Evolutionary conservation across 2,888 invertebrate genomes (phyloP).

Genomic region (Lasioglossum figueresi): DNA sequence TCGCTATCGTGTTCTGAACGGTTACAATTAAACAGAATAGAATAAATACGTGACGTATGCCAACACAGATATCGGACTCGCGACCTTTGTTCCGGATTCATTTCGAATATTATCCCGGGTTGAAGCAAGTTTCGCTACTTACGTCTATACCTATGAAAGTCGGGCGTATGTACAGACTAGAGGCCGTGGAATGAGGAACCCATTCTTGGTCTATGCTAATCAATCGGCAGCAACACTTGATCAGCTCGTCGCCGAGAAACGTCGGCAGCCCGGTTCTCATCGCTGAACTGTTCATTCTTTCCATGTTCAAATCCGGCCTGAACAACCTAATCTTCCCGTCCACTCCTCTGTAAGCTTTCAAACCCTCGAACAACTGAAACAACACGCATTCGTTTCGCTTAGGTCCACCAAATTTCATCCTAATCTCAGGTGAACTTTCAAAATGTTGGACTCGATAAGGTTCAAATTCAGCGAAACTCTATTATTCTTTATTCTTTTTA

Average conservation of each 20-base stretch:
- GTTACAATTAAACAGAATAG: constrained; percentile 41
- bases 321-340: constrained; percentile 97
- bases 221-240: constrained; percentile 93
- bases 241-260: constrained; percentile 94
- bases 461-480: too few relatives aligned
- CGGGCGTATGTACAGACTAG: constrained; percentile 97
- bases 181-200: constrained; percentile 96
- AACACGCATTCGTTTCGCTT: constrained; percentile 4
- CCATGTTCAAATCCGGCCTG: constrained; percentile 97
- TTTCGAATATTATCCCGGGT: background rate
- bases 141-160: constrained; percentile 99
- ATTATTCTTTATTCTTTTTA: too few relatives aligned
- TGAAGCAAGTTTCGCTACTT: constrained; percentile 82
- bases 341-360: constrained; percentile 97
- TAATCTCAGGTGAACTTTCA: too few relatives aligned
- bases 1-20: constrained; percentile 34
- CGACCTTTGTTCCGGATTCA: background rate
- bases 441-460: too few relatives aligned
- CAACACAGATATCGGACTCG: background rate
- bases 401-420: too few relatives aligned
- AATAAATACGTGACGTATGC: constrained; percentile 7
- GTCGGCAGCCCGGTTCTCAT: constrained; percentile 93
- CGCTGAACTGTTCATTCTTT: constrained; percentile 95
- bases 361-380: constrained; percentile 96
- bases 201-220: constrained; percentile 97